Percentiles rank a stretch among this genome's conserved stretches.
Evolutionary conservation across 2,888 invertebrate genomes (phyloP).

Genomic region (Copidosoma aretas): DNA sequence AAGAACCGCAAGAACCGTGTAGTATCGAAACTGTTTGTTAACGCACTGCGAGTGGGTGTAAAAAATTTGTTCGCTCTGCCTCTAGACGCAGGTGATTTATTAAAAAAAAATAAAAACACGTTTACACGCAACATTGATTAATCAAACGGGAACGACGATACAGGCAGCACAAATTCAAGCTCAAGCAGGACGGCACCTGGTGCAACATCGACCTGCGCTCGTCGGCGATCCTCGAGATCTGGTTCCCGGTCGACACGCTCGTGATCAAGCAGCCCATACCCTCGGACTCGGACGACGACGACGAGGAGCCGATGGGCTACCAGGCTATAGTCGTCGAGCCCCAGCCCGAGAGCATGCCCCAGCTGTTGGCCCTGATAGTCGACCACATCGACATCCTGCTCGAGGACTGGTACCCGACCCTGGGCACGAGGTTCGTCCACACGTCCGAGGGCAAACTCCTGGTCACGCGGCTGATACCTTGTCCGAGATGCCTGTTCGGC

Average conservation of each 20-base stretch:
- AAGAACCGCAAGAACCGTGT: too few relatives aligned
- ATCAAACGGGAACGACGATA: constrained; percentile 48
- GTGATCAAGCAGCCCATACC: constrained; percentile 66
- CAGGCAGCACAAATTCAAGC: constrained; percentile 69
- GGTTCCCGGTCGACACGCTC: constrained; percentile 76
- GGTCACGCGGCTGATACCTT: constrained; percentile 91
- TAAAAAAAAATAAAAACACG: background rate
- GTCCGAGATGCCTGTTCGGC: constrained; percentile 79
- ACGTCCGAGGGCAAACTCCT: constrained; percentile 95
- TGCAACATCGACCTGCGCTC: constrained; percentile 79
- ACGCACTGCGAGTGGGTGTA: too few relatives aligned
- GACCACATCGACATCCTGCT: constrained; percentile 95
- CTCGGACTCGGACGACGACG: constrained; percentile 61
- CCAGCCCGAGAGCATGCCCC: constrained; percentile 79
- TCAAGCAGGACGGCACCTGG: constrained; percentile 88
- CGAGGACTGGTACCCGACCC: constrained; percentile 98
- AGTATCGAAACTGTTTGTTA: too few relatives aligned
- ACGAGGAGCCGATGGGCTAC: constrained; percentile 67
- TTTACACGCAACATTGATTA: too few relatives aligned
- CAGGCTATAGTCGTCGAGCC: constrained; percentile 79
- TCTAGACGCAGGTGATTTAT: too few relatives aligned
- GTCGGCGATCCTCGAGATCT: constrained; percentile 85
- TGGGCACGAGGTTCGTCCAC: constrained; percentile 96
- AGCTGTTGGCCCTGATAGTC: constrained; percentile 84
- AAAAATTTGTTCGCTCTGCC: too few relatives aligned